phyloP scores from a whole-genome alignment of 2,888 invertebrate species.

The Callimorpha dominula region DNA sequence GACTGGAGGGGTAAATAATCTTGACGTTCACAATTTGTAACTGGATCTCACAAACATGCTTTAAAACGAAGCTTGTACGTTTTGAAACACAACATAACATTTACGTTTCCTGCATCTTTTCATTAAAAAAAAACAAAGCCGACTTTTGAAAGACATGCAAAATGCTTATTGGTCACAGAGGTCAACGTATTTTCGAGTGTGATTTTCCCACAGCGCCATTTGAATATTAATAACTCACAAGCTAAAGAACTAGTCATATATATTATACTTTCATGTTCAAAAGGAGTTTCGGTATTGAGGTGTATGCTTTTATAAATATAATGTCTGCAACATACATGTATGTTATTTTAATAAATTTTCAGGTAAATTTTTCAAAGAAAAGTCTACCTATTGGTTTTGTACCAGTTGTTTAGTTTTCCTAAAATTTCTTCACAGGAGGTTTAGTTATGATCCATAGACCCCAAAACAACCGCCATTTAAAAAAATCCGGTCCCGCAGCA shows the following conservation, averaged over 20 bases:
- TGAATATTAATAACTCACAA: slow-evolving; percentile 31
- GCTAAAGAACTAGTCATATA: slow-evolving; percentile 23
- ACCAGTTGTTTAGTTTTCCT: too few species aligned
- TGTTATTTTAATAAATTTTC: too few species aligned
- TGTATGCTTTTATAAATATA: not conserved
- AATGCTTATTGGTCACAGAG: slow-evolving; percentile 7
- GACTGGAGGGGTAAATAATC: not conserved
- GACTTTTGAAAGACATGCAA: not conserved
- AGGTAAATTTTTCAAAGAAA: too few species aligned
- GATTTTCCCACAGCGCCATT: slow-evolving; percentile 22
- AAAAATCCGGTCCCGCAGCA: too few species aligned
- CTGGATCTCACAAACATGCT: not conserved
- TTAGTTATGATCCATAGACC: too few species aligned
- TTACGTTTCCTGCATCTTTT: too few species aligned
- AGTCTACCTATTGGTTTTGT: too few species aligned
- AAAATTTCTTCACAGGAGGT: too few species aligned
- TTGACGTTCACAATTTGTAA: not conserved
- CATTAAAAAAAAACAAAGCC: not conserved
- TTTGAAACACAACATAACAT: not conserved
- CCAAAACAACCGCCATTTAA: too few species aligned
- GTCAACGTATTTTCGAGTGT: slow-evolving; percentile 16
- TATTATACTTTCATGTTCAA: not conserved
- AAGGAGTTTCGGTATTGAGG: not conserved
- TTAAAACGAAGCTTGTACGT: not conserved
- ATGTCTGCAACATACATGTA: not conserved